phyloP scores from a whole-genome alignment of 2,888 invertebrate species.

The Apotomis turbidana region DNA sequence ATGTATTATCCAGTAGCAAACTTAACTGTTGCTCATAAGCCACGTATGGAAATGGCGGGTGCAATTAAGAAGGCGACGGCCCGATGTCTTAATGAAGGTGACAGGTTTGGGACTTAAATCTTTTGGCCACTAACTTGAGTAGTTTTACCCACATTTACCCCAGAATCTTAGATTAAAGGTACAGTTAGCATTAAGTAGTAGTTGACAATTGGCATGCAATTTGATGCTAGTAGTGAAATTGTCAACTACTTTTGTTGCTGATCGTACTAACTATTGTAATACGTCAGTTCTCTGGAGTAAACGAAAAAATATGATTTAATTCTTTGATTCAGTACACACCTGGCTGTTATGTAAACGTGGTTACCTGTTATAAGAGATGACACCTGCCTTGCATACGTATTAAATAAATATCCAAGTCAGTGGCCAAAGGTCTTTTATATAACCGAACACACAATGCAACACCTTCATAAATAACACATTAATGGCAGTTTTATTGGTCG shows the following conservation, averaged over 20 bases:
- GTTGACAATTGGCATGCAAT: too few relatives aligned
- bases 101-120: constrained; percentile 10
- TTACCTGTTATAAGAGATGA: too few relatives aligned
- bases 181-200: background rate
- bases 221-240: too few relatives aligned
- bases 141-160: background rate
- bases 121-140: constrained; percentile 21
- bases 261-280: too few relatives aligned
- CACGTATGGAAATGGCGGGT: constrained; percentile 20
- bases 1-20: constrained; percentile 25
- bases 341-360: too few relatives aligned
- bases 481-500: too few relatives aligned
- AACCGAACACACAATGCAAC: background rate
- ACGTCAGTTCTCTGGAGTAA: background rate
- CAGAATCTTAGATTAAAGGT: background rate
- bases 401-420: constrained; percentile 15
- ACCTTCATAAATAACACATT: background rate
- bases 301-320: too few relatives aligned
- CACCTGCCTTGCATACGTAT: constrained; percentile 8
- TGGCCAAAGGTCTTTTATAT: constrained; percentile 12
- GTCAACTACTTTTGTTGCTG: too few relatives aligned
- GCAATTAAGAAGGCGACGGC: constrained; percentile 33
- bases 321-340: too few relatives aligned
- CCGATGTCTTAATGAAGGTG: constrained; percentile 21
- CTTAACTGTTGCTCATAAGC: constrained; percentile 6